Evolutionary conservation across 2,797 vertebrate species (phyloP), one percentile per base, ranked within the genome.

Genomic region (Enteromius unitaeniatus): DNA sequence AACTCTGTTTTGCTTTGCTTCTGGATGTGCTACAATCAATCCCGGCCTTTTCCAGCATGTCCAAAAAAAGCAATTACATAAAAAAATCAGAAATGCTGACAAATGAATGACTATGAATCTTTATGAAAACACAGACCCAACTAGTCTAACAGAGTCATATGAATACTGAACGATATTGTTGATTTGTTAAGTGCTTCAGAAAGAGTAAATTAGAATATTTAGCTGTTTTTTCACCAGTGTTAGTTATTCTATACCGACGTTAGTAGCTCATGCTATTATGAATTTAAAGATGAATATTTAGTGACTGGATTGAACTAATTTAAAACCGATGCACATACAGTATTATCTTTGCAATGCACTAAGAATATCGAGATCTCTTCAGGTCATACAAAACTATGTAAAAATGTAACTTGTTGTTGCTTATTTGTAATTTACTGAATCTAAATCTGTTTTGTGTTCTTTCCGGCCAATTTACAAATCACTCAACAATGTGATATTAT

Each of bases 1-100:
- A 37, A 19, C 8, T 49, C 13, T 47, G 60, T 64, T 60, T 77
- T 77, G 74, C 31, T 65, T 78, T 21, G 42, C 42, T 67, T 65
- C 28, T 79, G 42, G 60, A 34, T 67, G 14, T 28, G 51, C 21
- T 28, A 11, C n/a, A 45, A 28, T 77, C 37, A 77, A 77, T 62
- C 23, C 23, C 0, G 14, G 4, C 2, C 37, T 45, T 45, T 62
- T 77, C 37, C 75, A 75, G 17, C 11, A n/a, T 53, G 23, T 47
- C 26, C 45, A 45, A 68, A 68, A 40, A 4, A 15, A 60, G n/a
- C n/a, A 26, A 14, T 60, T 13, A 26, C 55, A 60, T 60, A 34
- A 23, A 60, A 60, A 49, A 60, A 60, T 62, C 58, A 28, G 23
- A 62, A 62, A 60, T 60, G 11, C 23, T 60, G 58, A 60, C 58